phyloP scores from a whole-genome alignment of 2,113 vertebrate species.

The Cinclus mexicanus region DNA sequence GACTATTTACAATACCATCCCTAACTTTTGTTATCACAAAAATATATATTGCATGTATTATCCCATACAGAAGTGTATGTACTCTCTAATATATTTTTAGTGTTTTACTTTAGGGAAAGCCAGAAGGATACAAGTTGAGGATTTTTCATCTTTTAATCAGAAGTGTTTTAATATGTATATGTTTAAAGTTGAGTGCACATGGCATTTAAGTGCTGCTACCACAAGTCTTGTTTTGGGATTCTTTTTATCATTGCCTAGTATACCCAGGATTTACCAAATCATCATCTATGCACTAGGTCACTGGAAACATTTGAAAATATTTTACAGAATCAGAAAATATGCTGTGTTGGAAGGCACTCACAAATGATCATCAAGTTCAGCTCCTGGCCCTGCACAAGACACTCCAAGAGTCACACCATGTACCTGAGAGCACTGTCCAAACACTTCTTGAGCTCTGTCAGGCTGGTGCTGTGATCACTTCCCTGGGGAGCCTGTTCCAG shows the following conservation, averaged over 20 bases:
- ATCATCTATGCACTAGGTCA: background rate
- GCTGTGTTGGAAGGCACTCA: background rate
- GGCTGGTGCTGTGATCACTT: background rate
- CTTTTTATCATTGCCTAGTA: background rate
- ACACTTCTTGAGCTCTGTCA: background rate
- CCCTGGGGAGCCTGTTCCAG: background rate
- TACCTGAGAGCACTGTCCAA: background rate
- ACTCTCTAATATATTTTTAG: background rate
- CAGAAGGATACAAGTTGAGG: constrained; percentile 20
- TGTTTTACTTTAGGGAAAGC: constrained; percentile 20
- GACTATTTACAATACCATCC: background rate
- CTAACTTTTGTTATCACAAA: background rate
- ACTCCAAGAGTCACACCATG: accelerated
- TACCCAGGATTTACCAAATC: constrained; percentile 25
- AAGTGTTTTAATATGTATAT: background rate
- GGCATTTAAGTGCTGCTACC: background rate
- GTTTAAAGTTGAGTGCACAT: background rate
- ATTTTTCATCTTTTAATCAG: constrained; percentile 22
- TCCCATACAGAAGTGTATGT: background rate
- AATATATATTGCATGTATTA: background rate
- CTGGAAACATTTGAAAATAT: background rate
- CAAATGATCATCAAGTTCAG: background rate
- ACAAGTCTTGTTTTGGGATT: background rate
- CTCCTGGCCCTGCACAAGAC: background rate
- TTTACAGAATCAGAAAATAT: background rate